These are phyloP conservation scores for Theonella swinhoei DNA, from an alignment of 37 sponge, comb jelly and placozoan species.

Conservation along the genomic window DNA sequence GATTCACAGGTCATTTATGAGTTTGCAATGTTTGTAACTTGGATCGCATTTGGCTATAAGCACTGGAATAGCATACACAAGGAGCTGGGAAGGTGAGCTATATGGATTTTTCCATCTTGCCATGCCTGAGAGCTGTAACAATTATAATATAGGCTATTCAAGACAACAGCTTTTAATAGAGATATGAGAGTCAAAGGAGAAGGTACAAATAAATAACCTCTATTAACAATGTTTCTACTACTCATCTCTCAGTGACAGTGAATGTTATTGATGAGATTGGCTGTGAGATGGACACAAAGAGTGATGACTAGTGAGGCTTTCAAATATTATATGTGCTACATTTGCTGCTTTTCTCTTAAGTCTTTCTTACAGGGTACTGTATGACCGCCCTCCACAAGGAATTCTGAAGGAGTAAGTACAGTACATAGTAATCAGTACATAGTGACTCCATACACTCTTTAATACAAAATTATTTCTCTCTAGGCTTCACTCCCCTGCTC, in stretches of 20 bases:
- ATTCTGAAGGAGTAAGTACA: slow-evolving; percentile 27
- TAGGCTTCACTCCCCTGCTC: slow-evolving; percentile 35
- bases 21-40: slow-evolving; percentile 52
- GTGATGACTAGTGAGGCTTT: slow-evolving; percentile 43
- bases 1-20: slow-evolving; percentile 66
- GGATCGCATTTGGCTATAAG: slow-evolving; percentile 65
- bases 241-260: too few species aligned
- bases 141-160: slow-evolving; percentile 18
- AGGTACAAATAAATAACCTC: background rate
- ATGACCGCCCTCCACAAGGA: slow-evolving; percentile 50
- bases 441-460: background rate
- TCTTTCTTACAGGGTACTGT: slow-evolving; percentile 34
- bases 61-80: slow-evolving; percentile 60
- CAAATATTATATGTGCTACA: too few species aligned
- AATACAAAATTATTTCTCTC: background rate
- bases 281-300: slow-evolving; percentile 12
- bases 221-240: too few species aligned
- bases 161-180: slow-evolving; percentile 50
- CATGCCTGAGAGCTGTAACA: background rate
- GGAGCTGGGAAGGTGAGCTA: slow-evolving; percentile 63
- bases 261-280: slow-evolving; percentile 21
- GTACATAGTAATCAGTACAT: background rate
- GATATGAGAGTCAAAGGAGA: background rate
- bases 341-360: too few species aligned
- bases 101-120: background rate